Evolutionary conservation across 2,888 invertebrate genomes (phyloP).

Genomic region (Hirtodrosophila trivittata): DNA sequence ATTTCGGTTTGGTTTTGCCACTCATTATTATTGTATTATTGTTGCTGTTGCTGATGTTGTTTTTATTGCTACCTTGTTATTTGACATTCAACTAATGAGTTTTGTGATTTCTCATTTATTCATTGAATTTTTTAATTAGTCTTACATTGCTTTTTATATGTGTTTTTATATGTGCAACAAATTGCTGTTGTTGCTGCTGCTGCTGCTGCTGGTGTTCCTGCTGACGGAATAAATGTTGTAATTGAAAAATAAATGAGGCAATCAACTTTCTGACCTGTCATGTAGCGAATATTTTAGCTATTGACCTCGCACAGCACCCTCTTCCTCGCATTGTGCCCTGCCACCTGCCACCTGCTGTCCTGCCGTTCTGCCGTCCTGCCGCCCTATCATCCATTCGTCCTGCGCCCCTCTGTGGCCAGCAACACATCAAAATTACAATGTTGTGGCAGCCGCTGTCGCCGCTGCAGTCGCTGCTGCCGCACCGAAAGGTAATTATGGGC

Average conservation of each 20-base stretch:
- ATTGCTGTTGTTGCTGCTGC: constrained; percentile 16
- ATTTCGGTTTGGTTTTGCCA: constrained; percentile 34
- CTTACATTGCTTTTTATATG: constrained; percentile 62
- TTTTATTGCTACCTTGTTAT: constrained; percentile 53
- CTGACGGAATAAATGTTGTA: constrained; percentile 74
- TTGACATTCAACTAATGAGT: constrained; percentile 71
- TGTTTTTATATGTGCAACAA: constrained; percentile 23
- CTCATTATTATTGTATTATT: constrained; percentile 43
- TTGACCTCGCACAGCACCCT: constrained; percentile 56
- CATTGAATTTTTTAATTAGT: constrained; percentile 78
- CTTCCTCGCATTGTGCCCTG: not conserved
- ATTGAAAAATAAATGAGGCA: constrained; percentile 78
- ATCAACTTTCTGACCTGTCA: constrained; percentile 77
- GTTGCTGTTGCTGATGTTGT: constrained; percentile 31
- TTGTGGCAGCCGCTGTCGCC: constrained; percentile 54
- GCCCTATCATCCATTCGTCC: not conserved
- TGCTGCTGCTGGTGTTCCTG: constrained; percentile 28
- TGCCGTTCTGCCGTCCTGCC: too few relatives aligned
- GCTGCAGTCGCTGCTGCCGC: not conserved
- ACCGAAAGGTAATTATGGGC: constrained; percentile 70
- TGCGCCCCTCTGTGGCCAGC: constrained; percentile 24
- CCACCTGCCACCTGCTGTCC: not conserved
- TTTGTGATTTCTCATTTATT: constrained; percentile 78
- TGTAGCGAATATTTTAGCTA: constrained; percentile 79
- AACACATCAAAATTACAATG: constrained; percentile 69